A percentile compares a stretch with the other conserved stretches of the same genome.
phyloP scores from a whole-genome alignment of 23 tunicate species.

The Halocynthia aurantium region DNA sequence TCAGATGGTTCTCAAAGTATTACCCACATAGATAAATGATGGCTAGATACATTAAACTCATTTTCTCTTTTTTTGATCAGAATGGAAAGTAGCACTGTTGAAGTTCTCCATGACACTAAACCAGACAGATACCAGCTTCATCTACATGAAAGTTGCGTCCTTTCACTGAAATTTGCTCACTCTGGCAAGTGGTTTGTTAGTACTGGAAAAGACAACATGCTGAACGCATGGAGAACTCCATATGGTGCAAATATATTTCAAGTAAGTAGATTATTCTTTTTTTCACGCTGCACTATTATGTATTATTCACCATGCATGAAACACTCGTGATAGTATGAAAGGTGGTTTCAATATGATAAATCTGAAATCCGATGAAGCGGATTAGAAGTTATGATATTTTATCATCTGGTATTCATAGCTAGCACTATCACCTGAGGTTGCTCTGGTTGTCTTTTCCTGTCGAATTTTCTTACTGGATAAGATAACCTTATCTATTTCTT shows the following conservation, averaged over 20 bases:
- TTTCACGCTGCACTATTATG: too few species aligned
- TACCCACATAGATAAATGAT: too few species aligned
- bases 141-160: slow-evolving; percentile 86
- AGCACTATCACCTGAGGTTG: too few species aligned
- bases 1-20: not conserved
- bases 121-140: slow-evolving; percentile 85
- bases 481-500: too few species aligned
- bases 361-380: too few species aligned
- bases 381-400: too few species aligned
- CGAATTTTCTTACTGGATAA: too few species aligned
- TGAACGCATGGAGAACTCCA: slow-evolving; percentile 91
- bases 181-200: slow-evolving; percentile 87
- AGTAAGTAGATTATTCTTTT: slow-evolving; percentile 15
- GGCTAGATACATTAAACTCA: not conserved
- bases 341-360: too few species aligned
- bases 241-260: slow-evolving; percentile 87
- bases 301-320: too few species aligned
- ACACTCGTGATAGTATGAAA: too few species aligned
- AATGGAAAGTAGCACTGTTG: slow-evolving; percentile 90
- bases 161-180: slow-evolving; percentile 85
- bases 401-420: too few species aligned
- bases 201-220: slow-evolving; percentile 84
- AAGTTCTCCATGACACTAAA: slow-evolving; percentile 73
- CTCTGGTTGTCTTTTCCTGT: too few species aligned
- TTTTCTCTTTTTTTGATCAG: slow-evolving; percentile 29